phyloP scores from a whole-genome alignment of 2,888 invertebrate species.

The Caradrina clavipalpis region DNA sequence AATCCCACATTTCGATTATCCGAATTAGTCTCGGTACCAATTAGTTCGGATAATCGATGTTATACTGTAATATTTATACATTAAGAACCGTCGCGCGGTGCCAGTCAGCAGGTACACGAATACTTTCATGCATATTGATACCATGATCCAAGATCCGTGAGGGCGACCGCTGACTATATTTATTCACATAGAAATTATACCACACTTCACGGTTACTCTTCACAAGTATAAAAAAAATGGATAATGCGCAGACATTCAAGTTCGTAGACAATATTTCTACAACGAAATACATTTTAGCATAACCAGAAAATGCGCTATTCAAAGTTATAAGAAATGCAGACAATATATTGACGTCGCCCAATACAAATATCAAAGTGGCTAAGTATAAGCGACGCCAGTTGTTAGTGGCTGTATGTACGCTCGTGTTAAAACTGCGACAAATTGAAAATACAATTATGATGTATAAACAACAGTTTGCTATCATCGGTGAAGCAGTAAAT shows the following conservation, averaged over 20 bases:
- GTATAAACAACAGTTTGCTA: conserved; percentile 1
- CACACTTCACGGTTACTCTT: conserved; percentile 21
- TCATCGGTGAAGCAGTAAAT: background rate
- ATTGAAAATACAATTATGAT: too few species aligned
- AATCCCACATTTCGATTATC: too few species aligned
- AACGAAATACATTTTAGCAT: too few species aligned
- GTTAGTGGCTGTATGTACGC: background rate
- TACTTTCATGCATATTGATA: background rate
- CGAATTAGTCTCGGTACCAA: too few species aligned
- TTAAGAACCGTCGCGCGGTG: too few species aligned
- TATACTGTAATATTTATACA: too few species aligned
- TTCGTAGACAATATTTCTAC: background rate
- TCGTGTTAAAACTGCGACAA: background rate
- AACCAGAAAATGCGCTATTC: too few species aligned
- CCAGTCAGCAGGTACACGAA: too few species aligned
- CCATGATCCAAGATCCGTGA: background rate
- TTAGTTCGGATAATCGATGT: too few species aligned
- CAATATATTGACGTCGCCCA: too few species aligned
- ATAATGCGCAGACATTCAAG: background rate
- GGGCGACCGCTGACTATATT: too few species aligned
- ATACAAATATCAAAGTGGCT: too few species aligned
- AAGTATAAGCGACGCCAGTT: background rate
- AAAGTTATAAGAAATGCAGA: background rate
- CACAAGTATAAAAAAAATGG: conserved; percentile 2
- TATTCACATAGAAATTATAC: background rate